Percentiles rank a stretch among this genome's conserved stretches.
phyloP scores from a whole-genome alignment of 2,797 vertebrate genomes.

The Setipinna tenuifilis region DNA sequence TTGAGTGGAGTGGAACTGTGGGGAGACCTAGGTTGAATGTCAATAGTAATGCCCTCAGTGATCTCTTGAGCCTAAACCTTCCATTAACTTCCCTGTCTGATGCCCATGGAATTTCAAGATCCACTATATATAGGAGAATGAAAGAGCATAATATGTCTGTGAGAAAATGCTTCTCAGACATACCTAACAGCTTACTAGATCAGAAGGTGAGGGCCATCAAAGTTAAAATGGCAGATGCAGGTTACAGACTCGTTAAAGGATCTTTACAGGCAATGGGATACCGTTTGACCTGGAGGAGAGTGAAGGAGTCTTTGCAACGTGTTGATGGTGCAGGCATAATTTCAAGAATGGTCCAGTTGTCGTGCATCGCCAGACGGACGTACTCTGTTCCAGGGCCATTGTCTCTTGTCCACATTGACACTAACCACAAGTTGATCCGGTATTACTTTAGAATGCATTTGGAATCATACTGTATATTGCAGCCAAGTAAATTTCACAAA shows the following conservation, averaged over 20 bases:
- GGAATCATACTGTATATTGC: too few species aligned
- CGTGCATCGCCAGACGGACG: constrained; percentile 30
- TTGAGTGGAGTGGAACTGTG: too few species aligned
- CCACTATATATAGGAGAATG: not conserved
- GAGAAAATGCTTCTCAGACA: not conserved
- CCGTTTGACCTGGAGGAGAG: constrained; percentile 33
- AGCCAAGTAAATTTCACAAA: too few species aligned
- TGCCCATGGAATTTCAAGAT: too few species aligned
- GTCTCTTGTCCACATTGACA: constrained; percentile 35
- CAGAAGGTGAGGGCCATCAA: not conserved
- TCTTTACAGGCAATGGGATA: constrained; percentile 37
- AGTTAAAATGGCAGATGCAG: not conserved
- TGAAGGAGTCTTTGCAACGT: constrained; percentile 40
- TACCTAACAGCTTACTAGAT: not conserved
- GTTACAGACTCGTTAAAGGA: constrained; percentile 29
- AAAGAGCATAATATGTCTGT: not conserved
- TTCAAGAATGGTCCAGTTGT: constrained; percentile 43
- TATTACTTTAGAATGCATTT: too few species aligned
- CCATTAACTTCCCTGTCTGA: too few species aligned
- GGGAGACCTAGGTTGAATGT: too few species aligned
- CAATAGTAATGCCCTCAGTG: too few species aligned
- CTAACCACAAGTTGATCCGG: not conserved
- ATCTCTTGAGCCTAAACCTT: too few species aligned
- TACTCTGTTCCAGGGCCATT: constrained; percentile 42
- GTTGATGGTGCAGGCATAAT: constrained; percentile 43